These are phyloP conservation scores for Sweltsa coloradensis DNA, from an alignment of 1,140 invertebrate species.

Conservation along the genomic window DNA sequence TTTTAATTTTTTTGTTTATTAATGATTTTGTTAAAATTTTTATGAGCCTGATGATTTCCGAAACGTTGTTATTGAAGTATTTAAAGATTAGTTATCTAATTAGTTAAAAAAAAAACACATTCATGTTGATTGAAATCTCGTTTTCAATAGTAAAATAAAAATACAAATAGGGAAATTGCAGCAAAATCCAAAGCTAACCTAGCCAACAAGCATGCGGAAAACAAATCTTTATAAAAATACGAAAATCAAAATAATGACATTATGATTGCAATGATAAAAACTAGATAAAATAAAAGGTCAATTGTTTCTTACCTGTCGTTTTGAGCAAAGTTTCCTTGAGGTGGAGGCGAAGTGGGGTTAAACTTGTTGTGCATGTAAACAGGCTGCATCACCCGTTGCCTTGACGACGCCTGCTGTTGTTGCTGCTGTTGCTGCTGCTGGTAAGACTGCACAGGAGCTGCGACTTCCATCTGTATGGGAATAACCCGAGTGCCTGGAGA, in stretches of 20 bases:
- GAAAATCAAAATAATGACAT: background rate
- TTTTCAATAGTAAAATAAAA: too few species aligned
- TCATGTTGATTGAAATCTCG: too few species aligned
- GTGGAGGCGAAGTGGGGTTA: conserved; percentile 14
- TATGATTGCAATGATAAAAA: background rate
- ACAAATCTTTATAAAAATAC: background rate
- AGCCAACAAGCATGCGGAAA: background rate
- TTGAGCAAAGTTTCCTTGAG: too few species aligned
- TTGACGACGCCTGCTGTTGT: conserved; percentile 13
- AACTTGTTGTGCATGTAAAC: conserved; percentile 18
- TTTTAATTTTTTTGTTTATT: too few species aligned
- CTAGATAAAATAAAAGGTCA: too few species aligned
- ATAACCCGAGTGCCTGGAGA: conserved; percentile 28
- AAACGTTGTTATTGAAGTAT: too few species aligned
- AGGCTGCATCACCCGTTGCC: conserved; percentile 20
- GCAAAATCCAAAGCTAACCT: background rate
- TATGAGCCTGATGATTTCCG: too few species aligned
- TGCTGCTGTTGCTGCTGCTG: conserved; percentile 17
- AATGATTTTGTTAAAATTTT: too few species aligned
- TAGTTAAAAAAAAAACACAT: too few species aligned
- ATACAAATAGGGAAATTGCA: background rate
- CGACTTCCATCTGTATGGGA: conserved; percentile 35
- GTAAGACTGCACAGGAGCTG: conserved; percentile 14
- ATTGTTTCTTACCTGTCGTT: too few species aligned
- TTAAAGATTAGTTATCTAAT: too few species aligned